A percentile compares a stretch with the other conserved stretches of the same genome.
Evolutionary conservation across 2,797 vertebrate species (phyloP).

Genomic region (Mastacembelus armatus): DNA sequence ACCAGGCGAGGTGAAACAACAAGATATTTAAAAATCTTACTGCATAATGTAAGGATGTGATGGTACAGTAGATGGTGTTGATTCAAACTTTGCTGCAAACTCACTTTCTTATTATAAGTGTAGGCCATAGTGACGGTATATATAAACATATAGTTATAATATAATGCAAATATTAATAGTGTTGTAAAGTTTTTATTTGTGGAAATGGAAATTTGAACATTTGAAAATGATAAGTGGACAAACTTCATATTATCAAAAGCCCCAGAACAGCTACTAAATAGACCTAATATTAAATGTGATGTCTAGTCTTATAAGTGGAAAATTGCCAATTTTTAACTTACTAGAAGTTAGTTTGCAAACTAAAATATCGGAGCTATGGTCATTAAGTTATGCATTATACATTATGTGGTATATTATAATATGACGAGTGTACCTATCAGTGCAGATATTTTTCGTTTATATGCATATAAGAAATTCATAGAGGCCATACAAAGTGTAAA

Average conservation of each 20-base stretch:
- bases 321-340: too few relatives aligned
- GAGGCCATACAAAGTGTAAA: too few relatives aligned
- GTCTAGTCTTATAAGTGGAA: neutral
- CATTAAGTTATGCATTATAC: too few relatives aligned
- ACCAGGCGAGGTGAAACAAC: constrained; percentile 71
- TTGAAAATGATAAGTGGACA: neutral
- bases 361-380: too few relatives aligned
- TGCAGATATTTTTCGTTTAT: too few relatives aligned
- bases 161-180: neutral
- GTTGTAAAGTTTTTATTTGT: constrained; percentile 1
- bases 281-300: neutral
- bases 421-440: too few relatives aligned
- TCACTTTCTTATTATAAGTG: constrained; percentile 57
- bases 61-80: constrained; percentile 59
- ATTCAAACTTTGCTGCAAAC: constrained; percentile 70
- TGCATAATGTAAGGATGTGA: constrained; percentile 69
- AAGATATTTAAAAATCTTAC: constrained; percentile 72
- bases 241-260: neutral
- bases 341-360: too few relatives aligned
- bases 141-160: constrained; percentile 3
- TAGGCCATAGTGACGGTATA: neutral
- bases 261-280: neutral
- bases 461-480: too few relatives aligned
- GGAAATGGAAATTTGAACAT: neutral
- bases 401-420: too few relatives aligned